Base-by-base conservation (phyloP, 23 tunicate species). In the Aplidium turbinatum region DNA sequence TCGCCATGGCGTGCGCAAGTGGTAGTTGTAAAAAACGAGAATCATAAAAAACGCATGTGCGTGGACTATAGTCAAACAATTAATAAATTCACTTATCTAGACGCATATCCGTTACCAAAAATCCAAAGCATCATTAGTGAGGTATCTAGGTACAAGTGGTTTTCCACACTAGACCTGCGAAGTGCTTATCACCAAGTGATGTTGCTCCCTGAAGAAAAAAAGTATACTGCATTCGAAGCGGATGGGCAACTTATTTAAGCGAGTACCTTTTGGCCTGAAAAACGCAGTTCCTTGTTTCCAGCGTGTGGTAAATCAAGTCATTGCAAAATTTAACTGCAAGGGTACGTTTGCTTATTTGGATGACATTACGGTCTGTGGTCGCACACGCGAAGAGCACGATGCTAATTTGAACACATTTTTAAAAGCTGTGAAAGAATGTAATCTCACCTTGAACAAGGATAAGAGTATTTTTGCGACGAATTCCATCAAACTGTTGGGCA, bases 1-100 rank as follows among this genome's bases (percentile, higher is more conserved):
- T 74, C 72, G 13, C 30, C 79, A 33, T 74, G 72, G 79, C n/a
- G 79, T 3, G 48, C 79, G 7, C 79, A 74, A 52, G 51, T 51
- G 31, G 21, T 71, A 3, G 36, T 56, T 32, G 57, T 48, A 13
- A 74, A 74, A 35, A 68, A 74, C 31, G 53, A 56, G 38, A 46
- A 29, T 35, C 66, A 57, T 24, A 74, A 74, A 57, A 26, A 25
- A 20, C 33, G 79, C 27, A 55, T 74, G 79, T 48, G 56, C 33
- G 36, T 57, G 13, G 79, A 74, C 31, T 74, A 74, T 47, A 55
- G 68, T 5, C 76, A 65, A 38, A 65, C 72, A 18, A 26, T 65
- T 5, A 65, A 65, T 21, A 58, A 67, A 42, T 73, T 53, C 31
- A 73, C 67, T 2, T 47, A 73, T 32, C 31, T 73, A 23, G 74